Base-by-base conservation (phyloP, 2,797 vertebrate species). In the Hippocampus kuda region DNA sequence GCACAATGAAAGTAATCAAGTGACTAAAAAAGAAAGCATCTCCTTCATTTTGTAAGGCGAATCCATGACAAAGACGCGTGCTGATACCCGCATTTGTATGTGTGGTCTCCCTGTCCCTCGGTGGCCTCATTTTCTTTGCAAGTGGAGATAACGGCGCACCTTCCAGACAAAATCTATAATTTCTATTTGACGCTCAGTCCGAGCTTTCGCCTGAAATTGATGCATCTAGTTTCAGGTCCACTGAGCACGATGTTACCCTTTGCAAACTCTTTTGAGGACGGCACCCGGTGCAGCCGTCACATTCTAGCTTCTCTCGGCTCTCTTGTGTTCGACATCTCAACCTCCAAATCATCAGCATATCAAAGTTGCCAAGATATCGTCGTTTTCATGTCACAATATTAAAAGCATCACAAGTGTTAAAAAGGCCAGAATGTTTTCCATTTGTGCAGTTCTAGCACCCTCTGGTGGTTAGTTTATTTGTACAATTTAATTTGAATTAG, bases 81-180 rank as follows among this genome's bases (percentile, higher is more conserved):
- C 27, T 18, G 57, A 27, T 9, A 16, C 26, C 12, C 54, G n/a
- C 12, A 26, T 57, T 27, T 34, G 27, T 20, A n/a, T n/a, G 57
- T 2, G 15, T 3, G 57, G 26, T 18, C 26, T 26, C 27, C 3
- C 54, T 24, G 24, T 15, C 54, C 57, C 57, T 60, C 27, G 27
- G 30, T 61, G 59, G 59, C 59, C 59, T 61, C 27, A 9, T 61
- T 61, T 61, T 61, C 30, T 38, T 22, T 16, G 7, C 27, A 15
- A 16, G 26, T 30, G 9, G 24, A 59, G 59, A 60, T 34, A 34
- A 60, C 30, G 15, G 15, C 7, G 15, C 8, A 16, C 27, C 59
- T 61, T 34, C 59, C 59, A 34, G 59, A 34, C 59, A 61, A 61
- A 61, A 61, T 61, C 59, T 22, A 38, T 61, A 11, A 61, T 61